phyloP scores from a whole-genome alignment of 2,797 vertebrate species.

The Anguilla megastoma region DNA sequence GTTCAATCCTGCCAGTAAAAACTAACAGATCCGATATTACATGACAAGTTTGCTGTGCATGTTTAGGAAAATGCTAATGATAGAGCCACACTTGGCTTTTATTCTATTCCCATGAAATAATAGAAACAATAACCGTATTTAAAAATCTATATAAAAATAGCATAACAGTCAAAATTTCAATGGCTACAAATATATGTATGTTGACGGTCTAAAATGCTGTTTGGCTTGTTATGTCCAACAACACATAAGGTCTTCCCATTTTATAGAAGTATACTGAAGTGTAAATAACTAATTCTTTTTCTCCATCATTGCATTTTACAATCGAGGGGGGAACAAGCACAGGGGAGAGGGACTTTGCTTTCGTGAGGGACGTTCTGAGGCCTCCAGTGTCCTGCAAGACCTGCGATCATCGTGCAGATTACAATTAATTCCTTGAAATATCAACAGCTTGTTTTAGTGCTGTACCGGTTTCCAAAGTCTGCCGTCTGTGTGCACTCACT shows the following conservation, averaged over 20 bases:
- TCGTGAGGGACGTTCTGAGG: conserved; percentile 54
- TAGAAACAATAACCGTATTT: neutral
- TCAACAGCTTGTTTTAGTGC: conserved; percentile 69
- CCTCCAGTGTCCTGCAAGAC: conserved; percentile 66
- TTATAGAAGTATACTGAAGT: conserved; percentile 2
- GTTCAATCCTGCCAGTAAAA: neutral
- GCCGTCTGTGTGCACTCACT: conserved; percentile 27
- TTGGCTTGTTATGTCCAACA: neutral
- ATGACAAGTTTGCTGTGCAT: neutral
- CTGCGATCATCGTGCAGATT: conserved; percentile 70
- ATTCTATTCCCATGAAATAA: neutral
- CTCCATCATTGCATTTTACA: conserved; percentile 9
- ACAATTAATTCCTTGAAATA: conserved; percentile 65
- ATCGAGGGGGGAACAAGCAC: conserved; percentile 12
- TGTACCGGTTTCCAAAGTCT: conserved; percentile 46
- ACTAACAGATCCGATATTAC: neutral
- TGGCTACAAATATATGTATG: neutral
- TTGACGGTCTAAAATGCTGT: neutral
- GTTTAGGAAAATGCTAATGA: neutral
- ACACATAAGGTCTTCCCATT: conserved; percentile 4
- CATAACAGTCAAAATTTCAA: neutral
- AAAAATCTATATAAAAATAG: neutral
- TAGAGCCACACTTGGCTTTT: neutral
- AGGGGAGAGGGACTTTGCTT: conserved; percentile 64
- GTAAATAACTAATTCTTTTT: neutral